Base-by-base conservation (phyloP, 1,140 invertebrate genomes). In the Apis mellifera region DNA sequence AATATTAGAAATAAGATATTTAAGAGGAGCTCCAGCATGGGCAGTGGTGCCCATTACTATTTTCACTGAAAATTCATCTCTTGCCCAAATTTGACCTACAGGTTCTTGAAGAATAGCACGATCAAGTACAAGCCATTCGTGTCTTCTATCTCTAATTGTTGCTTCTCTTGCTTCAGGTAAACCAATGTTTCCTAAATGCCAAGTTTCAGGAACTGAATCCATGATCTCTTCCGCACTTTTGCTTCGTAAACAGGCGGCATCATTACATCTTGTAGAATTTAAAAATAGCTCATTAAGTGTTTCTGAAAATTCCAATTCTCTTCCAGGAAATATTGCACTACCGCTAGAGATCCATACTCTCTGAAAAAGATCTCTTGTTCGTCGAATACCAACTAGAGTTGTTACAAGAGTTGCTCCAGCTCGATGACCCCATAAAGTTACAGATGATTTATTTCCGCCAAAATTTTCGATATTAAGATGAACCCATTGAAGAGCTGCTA, bases 391-490 rank as follows among this genome's bases (percentile, higher is more conserved):
- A 3, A 96, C 93, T 15, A 98, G 91, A 0, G 96, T 96, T 0
- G 96, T 96, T 0, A 97, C 96, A 1, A 98, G 91, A 1, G 97
- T 97, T 11, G 97, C 97, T 13, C 97, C 97, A 0, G 97, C 96
- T 32, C 96, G 94, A 90, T 98, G 97, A 3, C 97, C 97, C 85
- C 98, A 95, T n/a, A 98, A 87, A 0, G 97, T 98, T 0, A 98
- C 96, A 1, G 96, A 94, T 11, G 95, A 93, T 9, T 95, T 95
- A 93, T 98, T 96, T 1, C 97, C 98, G 1, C 97, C 97, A 89
- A 98, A 98, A 91, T 97, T 95, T 68, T 95, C 95, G 59, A 98
- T 97, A 88, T 97, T 98, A 66, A 96, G 93, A 65, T 97, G 95
- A 0, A 98, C 95, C 97, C 97, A 98, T 71, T 96, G 95, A 2